These are phyloP conservation scores for Pocillopora verrucosa DNA, from an alignment of 64 coral and sea anemone genomes.

Conservation along the genomic window DNA sequence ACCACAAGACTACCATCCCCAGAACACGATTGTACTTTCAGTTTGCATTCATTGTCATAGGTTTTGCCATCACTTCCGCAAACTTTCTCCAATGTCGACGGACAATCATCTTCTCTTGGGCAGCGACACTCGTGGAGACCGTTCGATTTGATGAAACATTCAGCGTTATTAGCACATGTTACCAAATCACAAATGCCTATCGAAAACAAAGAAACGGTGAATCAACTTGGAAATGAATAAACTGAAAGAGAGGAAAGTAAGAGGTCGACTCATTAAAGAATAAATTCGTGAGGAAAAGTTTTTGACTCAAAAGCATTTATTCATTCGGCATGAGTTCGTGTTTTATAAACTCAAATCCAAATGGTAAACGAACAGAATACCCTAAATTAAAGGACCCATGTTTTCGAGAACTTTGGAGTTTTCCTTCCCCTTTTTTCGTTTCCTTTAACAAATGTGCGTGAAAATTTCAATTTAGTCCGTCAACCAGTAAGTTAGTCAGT, in stretches of 20 bases:
- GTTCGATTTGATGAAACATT: conserved; percentile 48
- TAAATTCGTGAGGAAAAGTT: too few relatives aligned
- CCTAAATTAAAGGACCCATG: too few relatives aligned
- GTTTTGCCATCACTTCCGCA: conserved; percentile 56
- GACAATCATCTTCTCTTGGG: conserved; percentile 24
- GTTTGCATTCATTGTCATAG: conserved; percentile 52
- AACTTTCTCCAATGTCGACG: conserved; percentile 4
- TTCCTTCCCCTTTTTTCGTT: not conserved
- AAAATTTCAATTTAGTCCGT: not conserved
- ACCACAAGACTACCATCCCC: not conserved
- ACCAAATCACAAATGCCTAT: conserved; percentile 61
- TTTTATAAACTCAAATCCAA: too few relatives aligned
- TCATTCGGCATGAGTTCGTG: too few relatives aligned
- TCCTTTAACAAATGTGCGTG: too few relatives aligned
- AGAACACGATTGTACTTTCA: conserved; percentile 59
- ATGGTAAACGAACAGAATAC: too few relatives aligned
- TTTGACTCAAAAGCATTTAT: too few relatives aligned
- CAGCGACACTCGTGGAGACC: conserved; percentile 62
- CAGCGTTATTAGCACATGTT: conserved; percentile 9
- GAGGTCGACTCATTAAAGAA: too few relatives aligned
- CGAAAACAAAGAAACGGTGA: not conserved
- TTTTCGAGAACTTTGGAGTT: too few relatives aligned
- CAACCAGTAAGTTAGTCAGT: not conserved
- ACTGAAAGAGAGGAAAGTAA: too few relatives aligned
- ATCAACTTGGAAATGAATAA: not conserved